These are phyloP conservation scores for Sus scrofa DNA, from an alignment of 2,113 vertebrate species.

Conservation along the genomic window DNA sequence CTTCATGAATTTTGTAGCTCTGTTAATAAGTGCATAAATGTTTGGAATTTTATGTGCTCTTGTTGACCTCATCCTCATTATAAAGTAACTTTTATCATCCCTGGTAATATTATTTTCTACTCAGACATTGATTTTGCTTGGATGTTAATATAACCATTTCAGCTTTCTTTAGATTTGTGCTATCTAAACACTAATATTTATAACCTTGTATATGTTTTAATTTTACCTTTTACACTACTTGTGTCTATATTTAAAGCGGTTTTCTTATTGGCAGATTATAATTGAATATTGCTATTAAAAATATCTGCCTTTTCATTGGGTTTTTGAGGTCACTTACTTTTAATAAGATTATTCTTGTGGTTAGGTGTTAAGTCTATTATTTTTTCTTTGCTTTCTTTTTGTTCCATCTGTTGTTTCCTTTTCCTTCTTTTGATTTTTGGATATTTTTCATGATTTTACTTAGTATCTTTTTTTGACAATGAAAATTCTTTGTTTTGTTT, in stretches of 20 bases:
- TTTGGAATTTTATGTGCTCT: neutral
- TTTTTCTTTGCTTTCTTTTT: neutral
- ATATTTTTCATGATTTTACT: neutral
- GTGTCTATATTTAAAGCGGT: neutral
- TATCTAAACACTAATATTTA: neutral
- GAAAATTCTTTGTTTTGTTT: neutral
- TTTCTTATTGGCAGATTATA: neutral
- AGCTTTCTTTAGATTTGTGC: neutral
- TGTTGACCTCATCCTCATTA: conserved; percentile 12
- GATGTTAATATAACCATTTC: neutral
- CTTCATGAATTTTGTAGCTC: neutral
- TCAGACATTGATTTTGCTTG: conserved; percentile 6
- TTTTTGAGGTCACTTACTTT: neutral
- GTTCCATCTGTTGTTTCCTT: neutral
- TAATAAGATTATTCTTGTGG: neutral
- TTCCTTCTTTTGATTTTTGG: neutral
- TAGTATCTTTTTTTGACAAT: neutral
- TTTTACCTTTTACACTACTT: conserved; percentile 11
- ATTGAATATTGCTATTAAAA: neutral
- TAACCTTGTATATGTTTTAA: neutral
- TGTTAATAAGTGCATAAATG: neutral
- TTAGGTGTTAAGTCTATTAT: neutral
- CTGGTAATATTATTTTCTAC: neutral
- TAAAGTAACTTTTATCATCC: conserved; percentile 1
- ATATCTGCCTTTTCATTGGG: neutral